These are phyloP conservation scores for Noctua janthina DNA, from an alignment of 2,888 invertebrate genomes.

Conservation along the genomic window DNA sequence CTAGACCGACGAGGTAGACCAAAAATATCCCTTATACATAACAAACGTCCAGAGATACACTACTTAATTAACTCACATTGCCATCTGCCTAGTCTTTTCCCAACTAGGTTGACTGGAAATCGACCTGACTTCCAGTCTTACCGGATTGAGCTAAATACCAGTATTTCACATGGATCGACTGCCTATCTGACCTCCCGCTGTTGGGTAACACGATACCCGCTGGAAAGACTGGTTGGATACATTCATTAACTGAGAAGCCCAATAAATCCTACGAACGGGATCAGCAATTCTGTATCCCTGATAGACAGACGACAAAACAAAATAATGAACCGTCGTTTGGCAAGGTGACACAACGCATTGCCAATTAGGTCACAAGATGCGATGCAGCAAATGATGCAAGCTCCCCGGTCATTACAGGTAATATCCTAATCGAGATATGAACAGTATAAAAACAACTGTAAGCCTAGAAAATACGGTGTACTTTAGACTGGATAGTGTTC, in stretches of 20 bases:
- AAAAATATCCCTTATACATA: too few species aligned
- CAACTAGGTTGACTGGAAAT: background rate
- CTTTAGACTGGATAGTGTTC: conserved; percentile 15
- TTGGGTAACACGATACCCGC: background rate
- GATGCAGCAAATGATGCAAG: conserved; percentile 56
- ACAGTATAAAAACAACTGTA: conserved; percentile 38
- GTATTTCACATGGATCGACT: background rate
- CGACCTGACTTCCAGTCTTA: background rate
- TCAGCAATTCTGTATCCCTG: background rate
- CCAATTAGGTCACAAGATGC: conserved; percentile 62
- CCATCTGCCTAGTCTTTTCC: background rate
- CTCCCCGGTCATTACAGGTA: conserved; percentile 51
- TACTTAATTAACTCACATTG: background rate
- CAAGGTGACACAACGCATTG: conserved; percentile 56
- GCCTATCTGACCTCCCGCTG: background rate
- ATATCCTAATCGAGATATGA: conserved; percentile 54
- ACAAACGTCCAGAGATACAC: too few species aligned
- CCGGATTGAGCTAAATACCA: background rate
- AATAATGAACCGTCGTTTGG: conserved; percentile 49
- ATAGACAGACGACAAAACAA: conserved; percentile 11
- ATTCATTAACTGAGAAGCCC: background rate
- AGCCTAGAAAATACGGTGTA: conserved; percentile 18
- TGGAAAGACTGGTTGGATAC: background rate
- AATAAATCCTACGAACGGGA: background rate
- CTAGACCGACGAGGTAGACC: too few species aligned